A percentile compares a stretch with the other conserved stretches of the same genome.
Conservation (phyloP, 2,797 vertebrate genomes). For the Anguilla obscura region DNA sequence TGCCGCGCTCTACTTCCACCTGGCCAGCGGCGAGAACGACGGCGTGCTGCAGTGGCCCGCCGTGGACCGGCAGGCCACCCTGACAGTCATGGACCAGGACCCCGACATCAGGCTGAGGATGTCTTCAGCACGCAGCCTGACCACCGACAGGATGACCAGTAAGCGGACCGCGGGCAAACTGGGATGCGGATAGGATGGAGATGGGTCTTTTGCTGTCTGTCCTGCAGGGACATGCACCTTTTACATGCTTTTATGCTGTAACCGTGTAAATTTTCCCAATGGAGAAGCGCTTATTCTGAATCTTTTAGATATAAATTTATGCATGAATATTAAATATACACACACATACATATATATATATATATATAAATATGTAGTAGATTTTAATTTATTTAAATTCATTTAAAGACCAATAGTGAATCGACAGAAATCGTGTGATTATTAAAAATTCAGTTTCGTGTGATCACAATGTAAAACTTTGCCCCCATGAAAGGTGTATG, state of each 20-base stretch:
- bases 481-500: too few species aligned
- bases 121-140: slow-evolving; percentile 82
- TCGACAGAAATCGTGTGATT: neutral
- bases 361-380: too few species aligned
- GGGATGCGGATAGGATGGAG: neutral
- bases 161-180: neutral
- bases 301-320: too few species aligned
- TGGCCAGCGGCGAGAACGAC: slow-evolving; percentile 84
- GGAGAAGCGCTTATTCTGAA: too few species aligned
- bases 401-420: too few species aligned
- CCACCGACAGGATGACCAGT: slow-evolving; percentile 67
- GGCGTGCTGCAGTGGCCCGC: slow-evolving; percentile 85
- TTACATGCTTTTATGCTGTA: too few species aligned
- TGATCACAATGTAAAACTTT: neutral
- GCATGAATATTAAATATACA: too few species aligned
- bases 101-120: slow-evolving; percentile 78
- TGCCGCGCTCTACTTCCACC: slow-evolving; percentile 73
- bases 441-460: neutral
- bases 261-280: too few species aligned
- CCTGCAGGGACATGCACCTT: too few species aligned
- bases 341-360: too few species aligned
- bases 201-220: neutral
- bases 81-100: slow-evolving; percentile 88
- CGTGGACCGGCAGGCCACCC: slow-evolving; percentile 75
- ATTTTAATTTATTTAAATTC: too few species aligned